phyloP scores from a whole-genome alignment of 2,888 invertebrate genomes.

The Oasisia sp. region DNA sequence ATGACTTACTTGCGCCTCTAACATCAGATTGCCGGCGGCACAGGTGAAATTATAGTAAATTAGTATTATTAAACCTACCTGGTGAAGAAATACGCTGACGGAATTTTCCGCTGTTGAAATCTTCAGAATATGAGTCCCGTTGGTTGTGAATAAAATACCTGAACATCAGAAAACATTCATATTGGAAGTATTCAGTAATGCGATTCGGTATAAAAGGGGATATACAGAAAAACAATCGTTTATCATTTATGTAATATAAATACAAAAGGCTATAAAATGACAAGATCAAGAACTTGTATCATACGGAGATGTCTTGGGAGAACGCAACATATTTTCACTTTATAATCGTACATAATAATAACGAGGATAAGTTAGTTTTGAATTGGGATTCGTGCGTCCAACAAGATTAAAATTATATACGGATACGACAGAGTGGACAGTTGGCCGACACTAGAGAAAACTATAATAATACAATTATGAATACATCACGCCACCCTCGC shows the following conservation, averaged over 20 bases:
- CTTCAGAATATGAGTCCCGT: slow-evolving; percentile 1
- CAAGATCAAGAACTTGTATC: no score
- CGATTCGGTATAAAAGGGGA: neutral
- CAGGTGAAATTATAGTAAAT: neutral
- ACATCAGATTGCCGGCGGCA: neutral
- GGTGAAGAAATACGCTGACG: neutral
- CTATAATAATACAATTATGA: no score
- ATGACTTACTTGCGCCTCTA: no score
- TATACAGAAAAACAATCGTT: neutral
- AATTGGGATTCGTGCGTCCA: no score
- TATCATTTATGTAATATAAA: neutral
- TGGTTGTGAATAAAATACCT: neutral
- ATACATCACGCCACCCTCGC: no score
- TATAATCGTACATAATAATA: no score
- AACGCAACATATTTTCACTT: no score
- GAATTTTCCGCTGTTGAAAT: neutral
- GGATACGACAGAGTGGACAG: no score
- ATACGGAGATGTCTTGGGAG: no score
- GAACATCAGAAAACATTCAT: neutral
- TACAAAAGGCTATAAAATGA: neutral
- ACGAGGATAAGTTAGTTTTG: no score
- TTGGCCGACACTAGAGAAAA: no score
- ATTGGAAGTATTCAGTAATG: neutral
- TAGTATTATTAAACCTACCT: neutral
- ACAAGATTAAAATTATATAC: no score